These are phyloP conservation scores for Priocnemis perturbator DNA, from an alignment of 2,888 invertebrate species.

Conservation along the genomic window DNA sequence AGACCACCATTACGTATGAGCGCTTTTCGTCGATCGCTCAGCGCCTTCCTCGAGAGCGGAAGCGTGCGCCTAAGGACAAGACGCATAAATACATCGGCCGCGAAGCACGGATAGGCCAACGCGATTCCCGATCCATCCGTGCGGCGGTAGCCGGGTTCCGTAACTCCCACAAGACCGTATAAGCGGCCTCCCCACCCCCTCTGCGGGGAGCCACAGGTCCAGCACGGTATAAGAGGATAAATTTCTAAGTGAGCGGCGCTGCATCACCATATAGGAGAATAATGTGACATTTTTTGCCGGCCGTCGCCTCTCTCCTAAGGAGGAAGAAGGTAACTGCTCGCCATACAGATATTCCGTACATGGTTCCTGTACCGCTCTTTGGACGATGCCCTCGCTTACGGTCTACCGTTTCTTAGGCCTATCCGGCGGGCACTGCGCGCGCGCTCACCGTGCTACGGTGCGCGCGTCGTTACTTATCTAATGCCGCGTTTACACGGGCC, in stretches of 20 bases:
- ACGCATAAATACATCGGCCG: conserved; percentile 43
- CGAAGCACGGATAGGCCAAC: conserved; percentile 26
- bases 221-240: conserved; percentile 52
- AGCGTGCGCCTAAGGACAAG: conserved; percentile 10
- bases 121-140: conserved; percentile 45
- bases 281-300: conserved; percentile 68
- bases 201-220: neutral
- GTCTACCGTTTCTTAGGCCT: neutral
- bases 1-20: too few relatives aligned
- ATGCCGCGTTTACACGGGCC: conserved; percentile 53
- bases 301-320: conserved; percentile 48
- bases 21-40: too few relatives aligned
- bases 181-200: conserved; percentile 33
- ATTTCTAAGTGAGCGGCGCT: conserved; percentile 67
- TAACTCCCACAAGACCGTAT: conserved; percentile 60
- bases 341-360: conserved; percentile 65
- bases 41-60: neutral
- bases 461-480: conserved; percentile 53
- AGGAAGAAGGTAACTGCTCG: conserved; percentile 53
- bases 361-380: conserved; percentile 52
- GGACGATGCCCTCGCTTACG: conserved; percentile 10
- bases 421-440: neutral
- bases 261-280: conserved; percentile 73
- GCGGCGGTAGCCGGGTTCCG: conserved; percentile 43
- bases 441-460: conserved; percentile 6